Evolutionary conservation across 2,888 invertebrate genomes (phyloP).

Genomic region (Eustalomyia histrio): DNA sequence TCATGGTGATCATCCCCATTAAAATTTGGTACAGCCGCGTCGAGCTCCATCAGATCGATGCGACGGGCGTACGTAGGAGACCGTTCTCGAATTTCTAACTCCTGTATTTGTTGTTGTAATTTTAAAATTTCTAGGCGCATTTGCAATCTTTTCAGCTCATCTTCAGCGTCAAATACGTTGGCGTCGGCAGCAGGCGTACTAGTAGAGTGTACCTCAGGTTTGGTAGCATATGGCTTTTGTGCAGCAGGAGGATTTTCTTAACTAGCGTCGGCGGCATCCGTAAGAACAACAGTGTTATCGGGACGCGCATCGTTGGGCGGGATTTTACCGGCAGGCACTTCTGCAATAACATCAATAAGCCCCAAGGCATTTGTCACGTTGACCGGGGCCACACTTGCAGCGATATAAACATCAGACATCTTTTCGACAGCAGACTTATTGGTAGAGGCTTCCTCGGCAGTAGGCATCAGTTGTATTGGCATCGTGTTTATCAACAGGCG

Average conservation of each 20-base stretch:
- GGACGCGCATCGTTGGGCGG: neutral
- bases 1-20: conserved; percentile 38
- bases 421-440: too few relatives aligned
- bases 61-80: neutral
- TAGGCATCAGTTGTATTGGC: neutral
- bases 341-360: too few relatives aligned
- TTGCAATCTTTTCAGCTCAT: neutral
- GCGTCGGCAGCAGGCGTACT: neutral
- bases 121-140: neutral
- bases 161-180: neutral
- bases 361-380: too few relatives aligned
- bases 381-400: too few relatives aligned
- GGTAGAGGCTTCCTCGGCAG: too few relatives aligned
- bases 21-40: conserved; percentile 26
- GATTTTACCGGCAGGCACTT: too few relatives aligned
- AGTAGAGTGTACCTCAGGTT: neutral
- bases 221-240: neutral
- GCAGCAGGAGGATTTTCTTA: too few relatives aligned
- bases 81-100: neutral
- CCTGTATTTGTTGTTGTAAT: neutral
- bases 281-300: neutral
- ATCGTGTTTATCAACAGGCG: neutral
- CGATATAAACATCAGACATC: too few relatives aligned
- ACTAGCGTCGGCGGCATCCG: too few relatives aligned
- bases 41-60: neutral